Percentiles rank a stretch among this genome's conserved stretches.
phyloP scores from a whole-genome alignment of 1,140 invertebrate species.

The Bombus superbus region DNA sequence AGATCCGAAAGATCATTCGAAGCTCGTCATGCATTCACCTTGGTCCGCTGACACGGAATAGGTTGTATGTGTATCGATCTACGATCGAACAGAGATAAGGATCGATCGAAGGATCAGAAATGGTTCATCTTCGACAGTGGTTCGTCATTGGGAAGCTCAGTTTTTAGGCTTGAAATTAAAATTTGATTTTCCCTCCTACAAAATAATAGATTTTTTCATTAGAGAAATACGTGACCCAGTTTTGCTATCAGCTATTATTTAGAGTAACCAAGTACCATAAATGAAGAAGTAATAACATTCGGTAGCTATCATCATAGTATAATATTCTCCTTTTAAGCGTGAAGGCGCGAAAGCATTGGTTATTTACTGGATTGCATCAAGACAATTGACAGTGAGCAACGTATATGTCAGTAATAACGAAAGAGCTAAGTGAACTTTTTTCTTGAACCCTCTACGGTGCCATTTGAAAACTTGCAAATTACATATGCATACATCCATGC shows the following conservation, averaged over 20 bases:
- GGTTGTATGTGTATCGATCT: not conserved
- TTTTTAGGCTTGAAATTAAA: too few species aligned
- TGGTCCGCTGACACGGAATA: not conserved
- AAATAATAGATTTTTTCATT: too few species aligned
- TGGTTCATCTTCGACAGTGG: not conserved
- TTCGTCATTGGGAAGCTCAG: too few species aligned
- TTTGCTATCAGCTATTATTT: too few species aligned
- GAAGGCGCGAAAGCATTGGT: not conserved
- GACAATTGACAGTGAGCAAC: not conserved
- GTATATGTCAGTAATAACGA: not conserved
- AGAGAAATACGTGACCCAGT: too few species aligned
- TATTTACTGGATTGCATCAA: not conserved
- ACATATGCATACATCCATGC: not conserved
- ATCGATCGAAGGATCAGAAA: not conserved
- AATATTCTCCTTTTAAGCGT: not conserved
- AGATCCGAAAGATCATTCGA: not conserved
- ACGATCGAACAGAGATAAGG: not conserved
- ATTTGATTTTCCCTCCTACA: too few species aligned
- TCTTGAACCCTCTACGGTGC: not conserved
- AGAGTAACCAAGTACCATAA: not conserved
- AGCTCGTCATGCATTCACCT: not conserved
- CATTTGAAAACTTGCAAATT: not conserved
- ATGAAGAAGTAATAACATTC: not conserved
- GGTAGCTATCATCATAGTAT: not conserved
- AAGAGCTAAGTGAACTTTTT: not conserved